phyloP scores from a whole-genome alignment of 2,797 vertebrate species.

The Ceryle rudis region DNA sequence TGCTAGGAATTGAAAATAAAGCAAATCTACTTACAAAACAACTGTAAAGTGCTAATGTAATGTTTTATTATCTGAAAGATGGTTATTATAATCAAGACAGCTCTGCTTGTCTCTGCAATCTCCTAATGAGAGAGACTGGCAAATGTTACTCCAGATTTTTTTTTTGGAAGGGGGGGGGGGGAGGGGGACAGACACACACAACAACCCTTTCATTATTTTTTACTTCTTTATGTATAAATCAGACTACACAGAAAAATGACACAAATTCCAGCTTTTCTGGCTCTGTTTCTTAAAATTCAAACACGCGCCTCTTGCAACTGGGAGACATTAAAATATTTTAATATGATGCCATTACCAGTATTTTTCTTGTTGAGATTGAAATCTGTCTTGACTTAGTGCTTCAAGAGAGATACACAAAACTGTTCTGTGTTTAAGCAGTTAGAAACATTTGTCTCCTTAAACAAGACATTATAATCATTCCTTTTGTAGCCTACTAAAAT shows the following conservation, averaged over 20 bases:
- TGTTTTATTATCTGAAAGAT: slow-evolving; percentile 39
- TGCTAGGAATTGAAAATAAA: slow-evolving; percentile 1
- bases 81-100: slow-evolving; percentile 63
- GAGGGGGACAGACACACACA: no score
- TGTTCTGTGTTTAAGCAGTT: not conserved
- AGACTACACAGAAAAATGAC: not conserved
- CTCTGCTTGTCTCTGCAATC: slow-evolving; percentile 1
- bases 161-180: no score
- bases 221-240: not conserved
- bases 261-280: not conserved
- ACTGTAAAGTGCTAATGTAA: slow-evolving; percentile 28
- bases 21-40: slow-evolving; percentile 37
- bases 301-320: not conserved
- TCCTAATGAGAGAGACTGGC: slow-evolving; percentile 50
- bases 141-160: slow-evolving; percentile 6
- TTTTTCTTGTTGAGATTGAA: not conserved
- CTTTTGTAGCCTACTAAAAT: slow-evolving; percentile 27
- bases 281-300: not conserved
- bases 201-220: not conserved
- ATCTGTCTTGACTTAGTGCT: not conserved
- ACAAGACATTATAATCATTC: not conserved
- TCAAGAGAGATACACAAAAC: not conserved
- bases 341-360: not conserved
- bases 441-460: slow-evolving; percentile 18
- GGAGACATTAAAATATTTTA: not conserved